phyloP scores from a whole-genome alignment of 1,140 invertebrate species.

The Drosophila bipectinata region DNA sequence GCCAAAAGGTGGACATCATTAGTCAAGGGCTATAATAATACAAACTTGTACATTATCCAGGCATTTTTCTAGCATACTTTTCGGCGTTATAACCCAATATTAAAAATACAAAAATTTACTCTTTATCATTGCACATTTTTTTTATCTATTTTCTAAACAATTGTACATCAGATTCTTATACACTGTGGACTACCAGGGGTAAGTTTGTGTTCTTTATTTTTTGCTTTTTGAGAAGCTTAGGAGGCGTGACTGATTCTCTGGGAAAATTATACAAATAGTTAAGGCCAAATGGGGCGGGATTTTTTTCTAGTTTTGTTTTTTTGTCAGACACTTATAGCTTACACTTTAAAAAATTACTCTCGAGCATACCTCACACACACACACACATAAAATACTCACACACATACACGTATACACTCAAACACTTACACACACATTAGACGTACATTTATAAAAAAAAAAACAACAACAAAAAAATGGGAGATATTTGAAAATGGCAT shows the following conservation, averaged over 20 bases:
- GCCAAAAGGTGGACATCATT: constrained; percentile 9
- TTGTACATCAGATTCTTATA: constrained; percentile 43
- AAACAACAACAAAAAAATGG: constrained; percentile 1
- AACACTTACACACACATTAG: constrained; percentile 2
- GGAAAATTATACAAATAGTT: constrained; percentile 41
- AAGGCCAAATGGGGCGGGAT: constrained; percentile 40
- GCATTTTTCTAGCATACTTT: neutral
- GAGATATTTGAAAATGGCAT: neutral
- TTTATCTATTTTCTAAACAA: constrained; percentile 35
- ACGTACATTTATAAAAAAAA: constrained; percentile 3
- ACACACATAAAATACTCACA: constrained; percentile 24
- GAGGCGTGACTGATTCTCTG: constrained; percentile 23
- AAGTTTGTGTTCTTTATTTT: neutral
- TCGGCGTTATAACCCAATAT: neutral
- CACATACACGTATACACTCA: constrained; percentile 14
- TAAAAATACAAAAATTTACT: neutral
- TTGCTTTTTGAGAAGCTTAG: neutral
- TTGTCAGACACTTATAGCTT: constrained; percentile 46
- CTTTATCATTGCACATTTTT: neutral
- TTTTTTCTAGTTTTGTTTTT: neutral
- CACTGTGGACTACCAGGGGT: constrained; percentile 40
- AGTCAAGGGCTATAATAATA: neutral
- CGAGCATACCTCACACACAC: constrained; percentile 22
- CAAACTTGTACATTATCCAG: too few species aligned
- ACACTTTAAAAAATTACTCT: constrained; percentile 29